phyloP scores from a whole-genome alignment of 2,797 vertebrate genomes.

The Lepus oiostolus region DNA sequence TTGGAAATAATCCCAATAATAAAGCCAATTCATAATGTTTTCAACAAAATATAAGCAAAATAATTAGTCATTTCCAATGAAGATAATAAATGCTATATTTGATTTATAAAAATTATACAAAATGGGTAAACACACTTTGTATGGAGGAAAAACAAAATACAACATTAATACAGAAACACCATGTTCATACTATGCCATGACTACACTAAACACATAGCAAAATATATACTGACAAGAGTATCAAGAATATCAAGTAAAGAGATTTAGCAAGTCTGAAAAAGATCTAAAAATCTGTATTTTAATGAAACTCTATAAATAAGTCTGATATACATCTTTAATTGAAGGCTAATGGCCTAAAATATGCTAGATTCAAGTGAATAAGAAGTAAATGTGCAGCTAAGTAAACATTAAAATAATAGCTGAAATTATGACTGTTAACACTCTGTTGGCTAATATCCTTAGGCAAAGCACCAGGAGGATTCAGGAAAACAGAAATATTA shows the following conservation, averaged over 20 bases:
- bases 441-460: neutral
- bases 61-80: constrained; percentile 36
- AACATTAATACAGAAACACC: neutral
- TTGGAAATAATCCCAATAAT: constrained; percentile 3
- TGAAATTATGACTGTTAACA: constrained; percentile 1
- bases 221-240: constrained; percentile 19
- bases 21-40: constrained; percentile 34
- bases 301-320: constrained; percentile 6
- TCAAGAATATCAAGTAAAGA: constrained; percentile 52
- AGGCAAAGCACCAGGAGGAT: neutral
- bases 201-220: constrained; percentile 21
- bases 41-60: constrained; percentile 33
- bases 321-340: neutral
- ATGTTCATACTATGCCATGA: neutral
- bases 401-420: constrained; percentile 12
- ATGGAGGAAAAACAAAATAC: constrained; percentile 27
- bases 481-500: constrained; percentile 45
- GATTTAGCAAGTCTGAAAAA: constrained; percentile 33
- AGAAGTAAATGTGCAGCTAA: neutral
- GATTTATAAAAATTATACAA: neutral
- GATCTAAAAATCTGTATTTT: neutral
- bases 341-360: neutral
- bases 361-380: neutral
- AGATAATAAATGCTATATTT: neutral
- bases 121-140: neutral